A percentile compares a stretch with the other conserved stretches of the same genome.
Conservation (phyloP, 2,888 invertebrate species). For the Digitonthophagus gazella region DNA sequence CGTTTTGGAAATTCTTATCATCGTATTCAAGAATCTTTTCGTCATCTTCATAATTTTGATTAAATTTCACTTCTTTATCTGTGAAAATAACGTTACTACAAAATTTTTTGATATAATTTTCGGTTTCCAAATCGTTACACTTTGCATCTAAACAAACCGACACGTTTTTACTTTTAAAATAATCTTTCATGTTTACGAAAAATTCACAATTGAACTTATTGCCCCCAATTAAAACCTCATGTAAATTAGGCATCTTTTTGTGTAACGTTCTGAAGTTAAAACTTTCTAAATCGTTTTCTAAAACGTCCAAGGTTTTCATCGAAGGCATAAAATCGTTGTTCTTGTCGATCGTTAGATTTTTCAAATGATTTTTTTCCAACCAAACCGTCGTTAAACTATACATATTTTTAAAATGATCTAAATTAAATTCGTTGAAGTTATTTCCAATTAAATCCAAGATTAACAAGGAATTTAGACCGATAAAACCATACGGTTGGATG, state of each 20-base stretch:
- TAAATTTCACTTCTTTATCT: slow-evolving; percentile 1
- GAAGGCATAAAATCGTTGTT: slow-evolving; percentile 39
- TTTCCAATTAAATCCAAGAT: slow-evolving; percentile 46
- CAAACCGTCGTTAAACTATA: slow-evolving; percentile 43
- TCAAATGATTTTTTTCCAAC: slow-evolving; percentile 43
- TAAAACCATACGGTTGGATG: slow-evolving; percentile 46
- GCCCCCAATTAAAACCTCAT: slow-evolving; percentile 43
- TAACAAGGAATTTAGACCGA: slow-evolving; percentile 45
- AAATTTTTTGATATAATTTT: slow-evolving; percentile 35
- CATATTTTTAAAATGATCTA: slow-evolving; percentile 42
- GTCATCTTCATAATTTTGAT: not conserved
- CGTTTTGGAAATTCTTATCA: not conserved
- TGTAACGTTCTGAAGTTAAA: slow-evolving; percentile 43
- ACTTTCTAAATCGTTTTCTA: slow-evolving; percentile 41
- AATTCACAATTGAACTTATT: slow-evolving; percentile 47
- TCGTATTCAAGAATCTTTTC: not conserved
- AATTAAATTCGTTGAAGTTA: slow-evolving; percentile 39
- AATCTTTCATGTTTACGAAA: slow-evolving; percentile 44
- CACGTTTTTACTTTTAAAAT: slow-evolving; percentile 39
- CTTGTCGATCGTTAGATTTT: slow-evolving; percentile 38
- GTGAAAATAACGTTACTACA: slow-evolving; percentile 30
- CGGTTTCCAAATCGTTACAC: slow-evolving; percentile 38
- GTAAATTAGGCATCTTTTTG: slow-evolving; percentile 42
- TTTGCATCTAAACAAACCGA: slow-evolving; percentile 41
- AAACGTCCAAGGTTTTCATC: slow-evolving; percentile 41